phyloP scores from a whole-genome alignment of 1,140 invertebrate species.

The Pygmarrhopalites habei region DNA sequence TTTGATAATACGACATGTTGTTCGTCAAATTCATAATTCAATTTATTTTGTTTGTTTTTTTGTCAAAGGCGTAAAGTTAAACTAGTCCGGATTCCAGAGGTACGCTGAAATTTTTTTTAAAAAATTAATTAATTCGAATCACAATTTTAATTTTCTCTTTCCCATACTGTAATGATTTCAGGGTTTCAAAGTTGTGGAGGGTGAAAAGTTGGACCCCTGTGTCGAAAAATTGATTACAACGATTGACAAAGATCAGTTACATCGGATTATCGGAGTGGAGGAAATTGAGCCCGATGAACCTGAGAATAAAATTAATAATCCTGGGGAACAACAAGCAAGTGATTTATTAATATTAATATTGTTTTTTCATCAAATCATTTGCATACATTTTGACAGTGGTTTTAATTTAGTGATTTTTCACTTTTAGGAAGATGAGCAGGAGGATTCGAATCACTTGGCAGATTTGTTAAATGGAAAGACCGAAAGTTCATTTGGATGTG shows the following conservation, averaged over 20 bases:
- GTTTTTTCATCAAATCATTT: too few species aligned
- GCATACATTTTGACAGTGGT: too few species aligned
- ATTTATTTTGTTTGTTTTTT: slow-evolving; percentile 7
- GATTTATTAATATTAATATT: too few species aligned
- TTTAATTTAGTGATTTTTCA: too few species aligned
- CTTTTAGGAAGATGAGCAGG: neutral
- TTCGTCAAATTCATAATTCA: too few species aligned
- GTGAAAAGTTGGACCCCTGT: slow-evolving; percentile 33
- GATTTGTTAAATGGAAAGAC: neutral
- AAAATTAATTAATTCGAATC: too few species aligned
- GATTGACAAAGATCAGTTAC: slow-evolving; percentile 2
- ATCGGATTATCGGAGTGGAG: slow-evolving; percentile 5
- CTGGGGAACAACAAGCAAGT: neutral
- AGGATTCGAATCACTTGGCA: neutral
- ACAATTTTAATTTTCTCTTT: too few species aligned
- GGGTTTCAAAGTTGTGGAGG: slow-evolving; percentile 16
- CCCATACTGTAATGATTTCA: too few species aligned
- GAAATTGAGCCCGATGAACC: neutral
- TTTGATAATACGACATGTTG: too few species aligned
- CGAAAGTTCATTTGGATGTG: slow-evolving; percentile 15
- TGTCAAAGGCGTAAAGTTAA: slow-evolving; percentile 26
- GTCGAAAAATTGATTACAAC: slow-evolving; percentile 16
- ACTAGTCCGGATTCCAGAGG: slow-evolving; percentile 29
- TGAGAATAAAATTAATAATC: neutral
- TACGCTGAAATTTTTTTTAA: too few species aligned